phyloP scores from a whole-genome alignment of 1,140 invertebrate genomes.

The Gonatopus flavifemur region DNA sequence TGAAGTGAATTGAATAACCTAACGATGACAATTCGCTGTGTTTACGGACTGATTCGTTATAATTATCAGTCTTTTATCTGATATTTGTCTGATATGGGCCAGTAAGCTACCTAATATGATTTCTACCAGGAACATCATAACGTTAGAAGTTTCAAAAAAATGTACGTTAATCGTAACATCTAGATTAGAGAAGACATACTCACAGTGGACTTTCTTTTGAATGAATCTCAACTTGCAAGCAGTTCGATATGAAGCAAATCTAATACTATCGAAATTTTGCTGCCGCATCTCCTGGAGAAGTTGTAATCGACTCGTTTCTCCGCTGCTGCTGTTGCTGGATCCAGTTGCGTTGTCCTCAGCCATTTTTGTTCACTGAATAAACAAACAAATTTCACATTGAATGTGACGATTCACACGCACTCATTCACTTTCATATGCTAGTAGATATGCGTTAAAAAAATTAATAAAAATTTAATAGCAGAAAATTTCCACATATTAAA shows the following conservation, averaged over 20 bases:
- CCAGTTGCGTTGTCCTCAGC: slow-evolving; percentile 46
- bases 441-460: too few species aligned
- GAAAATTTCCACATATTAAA: too few species aligned
- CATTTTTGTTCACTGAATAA: slow-evolving; percentile 37
- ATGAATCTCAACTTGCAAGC: slow-evolving; percentile 96
- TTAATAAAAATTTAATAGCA: too few species aligned
- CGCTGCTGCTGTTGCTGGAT: slow-evolving; percentile 38
- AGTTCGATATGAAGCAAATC: slow-evolving; percentile 95
- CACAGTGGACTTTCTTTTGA: slow-evolving; percentile 93
- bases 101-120: too few species aligned
- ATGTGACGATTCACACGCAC: neutral
- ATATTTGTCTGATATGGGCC: too few species aligned
- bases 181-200: slow-evolving; percentile 51
- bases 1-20: too few species aligned
- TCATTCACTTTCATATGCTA: neutral
- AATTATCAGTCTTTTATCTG: too few species aligned
- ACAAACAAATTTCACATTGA: neutral
- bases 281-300: slow-evolving; percentile 81
- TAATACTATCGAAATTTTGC: slow-evolving; percentile 93
- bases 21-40: too few species aligned
- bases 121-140: too few species aligned
- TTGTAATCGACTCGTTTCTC: slow-evolving; percentile 62
- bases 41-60: too few species aligned
- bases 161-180: neutral
- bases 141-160: neutral